phyloP scores from a whole-genome alignment of 2,113 vertebrate genomes.

The Cottus gobio region DNA sequence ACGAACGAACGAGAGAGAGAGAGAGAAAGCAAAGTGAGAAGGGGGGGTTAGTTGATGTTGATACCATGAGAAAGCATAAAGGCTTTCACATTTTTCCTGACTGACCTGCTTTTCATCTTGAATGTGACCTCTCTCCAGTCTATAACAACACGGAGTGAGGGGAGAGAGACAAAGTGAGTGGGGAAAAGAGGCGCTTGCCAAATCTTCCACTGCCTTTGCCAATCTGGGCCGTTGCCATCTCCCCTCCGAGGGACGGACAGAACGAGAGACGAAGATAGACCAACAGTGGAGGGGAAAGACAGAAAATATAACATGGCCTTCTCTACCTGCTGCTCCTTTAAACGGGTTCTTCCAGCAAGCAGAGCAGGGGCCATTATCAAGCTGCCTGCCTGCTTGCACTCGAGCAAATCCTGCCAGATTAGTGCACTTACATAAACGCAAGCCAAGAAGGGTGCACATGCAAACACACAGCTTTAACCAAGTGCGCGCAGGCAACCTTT shows the following conservation, averaged over 20 bases:
- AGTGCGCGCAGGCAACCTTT: conserved; percentile 22
- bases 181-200: conserved; percentile 69
- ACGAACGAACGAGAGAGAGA: too few species aligned
- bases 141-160: conserved; percentile 78
- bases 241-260: conserved; percentile 60
- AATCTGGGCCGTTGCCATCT: conserved; percentile 76
- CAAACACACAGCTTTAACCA: conserved; percentile 30
- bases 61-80: conserved; percentile 86
- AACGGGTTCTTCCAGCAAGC: conserved; percentile 65
- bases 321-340: conserved; percentile 78
- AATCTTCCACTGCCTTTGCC: conserved; percentile 78
- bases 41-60: conserved; percentile 75
- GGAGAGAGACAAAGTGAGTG: conserved; percentile 66
- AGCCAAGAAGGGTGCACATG: conserved; percentile 55
- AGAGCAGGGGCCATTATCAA: conserved; percentile 71
- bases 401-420: conserved; percentile 76
- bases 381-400: conserved; percentile 68
- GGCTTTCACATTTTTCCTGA: conserved; percentile 84
- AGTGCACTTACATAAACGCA: conserved; percentile 76
- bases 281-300: conserved; percentile 40
- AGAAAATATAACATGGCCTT: conserved; percentile 49
- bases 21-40: conserved; percentile 68
- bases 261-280: conserved; percentile 48
- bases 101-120: conserved; percentile 86
- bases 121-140: conserved; percentile 84